Base-by-base conservation (phyloP, 1,140 invertebrate genomes). In the Aricia agestis region DNA sequence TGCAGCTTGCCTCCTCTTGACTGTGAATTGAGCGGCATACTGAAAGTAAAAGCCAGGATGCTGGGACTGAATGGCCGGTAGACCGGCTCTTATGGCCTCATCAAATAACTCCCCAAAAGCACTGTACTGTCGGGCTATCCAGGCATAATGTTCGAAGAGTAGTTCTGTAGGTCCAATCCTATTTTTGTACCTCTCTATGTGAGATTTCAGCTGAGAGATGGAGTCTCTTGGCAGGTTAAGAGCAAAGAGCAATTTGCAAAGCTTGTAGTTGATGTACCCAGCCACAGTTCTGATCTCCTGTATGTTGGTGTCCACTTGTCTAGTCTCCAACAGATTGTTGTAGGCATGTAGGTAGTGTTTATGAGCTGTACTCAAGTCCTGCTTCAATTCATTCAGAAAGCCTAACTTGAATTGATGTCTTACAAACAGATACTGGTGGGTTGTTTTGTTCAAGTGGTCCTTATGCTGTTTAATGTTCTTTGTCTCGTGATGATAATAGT, bases 41-140 rank as follows among this genome's bases (percentile, higher is more conserved):
- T 99, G 97, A 84, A 97, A 99, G 92, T 99, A 99, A 87, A 98
- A 97, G 0, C 98, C 98, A 19, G 98, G 98, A 93, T 99, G 98
- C 86, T 99, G 97, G 0, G 97, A 98, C 85, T 98, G 97, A 71
- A 98, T 95, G 9, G 97, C 97, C 32, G 96, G 95, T 66, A 99
- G 92, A 25, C 97, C 98, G 79, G 95, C 94, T 81, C 96, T 95
- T 45, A 99, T 97, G 18, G 98, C 97, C 91, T 98, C 97, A 91
- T 98, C 97, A 94, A 99, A 99, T 45, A 99, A 92, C 84, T 98
- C 97, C 41, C 97, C 98, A 94, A 99, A 99, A 31, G 95, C 94
- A 78, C 94, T 95, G 80, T 95, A 99, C 94, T 99, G 98, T 93
- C 96, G 96, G n/a, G 97, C 96, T 85, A 99, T 94, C 98, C 98